These are phyloP conservation scores for Harpalus rubripes DNA, from an alignment of 2,888 invertebrate species.

Conservation along the genomic window DNA sequence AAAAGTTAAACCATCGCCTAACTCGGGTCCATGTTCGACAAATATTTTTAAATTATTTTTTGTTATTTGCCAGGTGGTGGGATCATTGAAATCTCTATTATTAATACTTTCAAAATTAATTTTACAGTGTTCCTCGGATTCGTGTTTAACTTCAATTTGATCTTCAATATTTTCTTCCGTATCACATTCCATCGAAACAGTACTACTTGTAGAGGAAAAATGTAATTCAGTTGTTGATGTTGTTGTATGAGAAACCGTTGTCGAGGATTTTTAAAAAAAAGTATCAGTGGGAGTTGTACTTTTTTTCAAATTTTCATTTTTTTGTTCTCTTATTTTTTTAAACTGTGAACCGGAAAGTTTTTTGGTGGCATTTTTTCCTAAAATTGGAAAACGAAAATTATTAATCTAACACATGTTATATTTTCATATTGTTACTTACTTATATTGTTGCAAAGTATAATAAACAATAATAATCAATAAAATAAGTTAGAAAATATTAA, in stretches of 20 bases:
- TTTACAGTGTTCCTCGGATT: too few species aligned
- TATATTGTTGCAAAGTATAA: background rate
- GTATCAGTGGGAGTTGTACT: too few species aligned
- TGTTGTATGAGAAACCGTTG: background rate
- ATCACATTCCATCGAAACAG: conserved; percentile 26
- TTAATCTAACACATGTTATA: background rate
- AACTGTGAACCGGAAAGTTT: conserved; percentile 12
- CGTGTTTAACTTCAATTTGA: too few species aligned
- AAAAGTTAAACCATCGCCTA: too few species aligned
- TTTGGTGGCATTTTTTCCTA: background rate
- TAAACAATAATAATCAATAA: conserved; percentile 8
- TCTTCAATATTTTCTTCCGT: background rate
- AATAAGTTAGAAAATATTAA: background rate
- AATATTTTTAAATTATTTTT: too few species aligned
- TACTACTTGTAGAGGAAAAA: conserved; percentile 35
- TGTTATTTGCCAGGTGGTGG: too few species aligned
- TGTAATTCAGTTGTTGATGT: conserved; percentile 17
- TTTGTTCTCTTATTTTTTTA: conserved; percentile 2
- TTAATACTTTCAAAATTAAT: too few species aligned
- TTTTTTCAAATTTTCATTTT: background rate
- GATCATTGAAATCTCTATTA: too few species aligned
- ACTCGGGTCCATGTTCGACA: too few species aligned
- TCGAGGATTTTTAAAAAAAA: background rate
- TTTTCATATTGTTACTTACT: background rate
- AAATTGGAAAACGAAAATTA: background rate